Conservation (phyloP, 2,888 invertebrate genomes). For the Mactromeris polynyma region DNA sequence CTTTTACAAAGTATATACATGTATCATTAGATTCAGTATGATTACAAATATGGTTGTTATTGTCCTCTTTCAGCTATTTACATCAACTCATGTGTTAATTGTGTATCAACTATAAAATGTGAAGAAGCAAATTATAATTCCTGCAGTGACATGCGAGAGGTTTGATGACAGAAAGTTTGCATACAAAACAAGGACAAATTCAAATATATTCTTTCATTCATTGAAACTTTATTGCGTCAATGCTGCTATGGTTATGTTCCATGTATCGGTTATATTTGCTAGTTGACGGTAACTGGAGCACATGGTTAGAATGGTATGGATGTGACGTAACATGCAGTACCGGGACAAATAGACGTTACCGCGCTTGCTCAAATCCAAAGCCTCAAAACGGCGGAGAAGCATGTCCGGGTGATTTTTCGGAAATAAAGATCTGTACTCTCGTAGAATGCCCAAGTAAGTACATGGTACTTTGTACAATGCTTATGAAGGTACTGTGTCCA, state of each 20-base stretch:
- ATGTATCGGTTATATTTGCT: background rate
- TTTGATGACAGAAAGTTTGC: too few species aligned
- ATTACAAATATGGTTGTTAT: too few species aligned
- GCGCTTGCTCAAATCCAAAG: slow-evolving; percentile 23
- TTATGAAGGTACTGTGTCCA: background rate
- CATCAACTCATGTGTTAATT: too few species aligned
- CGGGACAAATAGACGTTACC: slow-evolving; percentile 13
- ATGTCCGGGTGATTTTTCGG: slow-evolving; percentile 6
- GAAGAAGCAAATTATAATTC: too few species aligned
- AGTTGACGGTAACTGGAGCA: slow-evolving; percentile 32
- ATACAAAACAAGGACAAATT: background rate
- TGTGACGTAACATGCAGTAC: slow-evolving; percentile 25
- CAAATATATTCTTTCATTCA: background rate
- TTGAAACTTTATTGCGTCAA: background rate
- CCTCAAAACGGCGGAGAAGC: slow-evolving; percentile 11
- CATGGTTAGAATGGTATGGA: slow-evolving; percentile 28
- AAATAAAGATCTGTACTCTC: background rate
- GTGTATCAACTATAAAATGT: too few species aligned
- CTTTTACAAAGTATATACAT: too few species aligned
- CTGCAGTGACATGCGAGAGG: too few species aligned
- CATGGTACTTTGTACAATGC: background rate
- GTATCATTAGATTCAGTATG: too few species aligned
- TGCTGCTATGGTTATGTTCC: background rate
- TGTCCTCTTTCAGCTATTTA: too few species aligned
- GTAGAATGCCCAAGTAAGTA: slow-evolving; percentile 9